Evolutionary conservation across 2,113 vertebrate species (phyloP), one percentile per base, ranked within the genome.

Genomic region (Numida meleagris): DNA sequence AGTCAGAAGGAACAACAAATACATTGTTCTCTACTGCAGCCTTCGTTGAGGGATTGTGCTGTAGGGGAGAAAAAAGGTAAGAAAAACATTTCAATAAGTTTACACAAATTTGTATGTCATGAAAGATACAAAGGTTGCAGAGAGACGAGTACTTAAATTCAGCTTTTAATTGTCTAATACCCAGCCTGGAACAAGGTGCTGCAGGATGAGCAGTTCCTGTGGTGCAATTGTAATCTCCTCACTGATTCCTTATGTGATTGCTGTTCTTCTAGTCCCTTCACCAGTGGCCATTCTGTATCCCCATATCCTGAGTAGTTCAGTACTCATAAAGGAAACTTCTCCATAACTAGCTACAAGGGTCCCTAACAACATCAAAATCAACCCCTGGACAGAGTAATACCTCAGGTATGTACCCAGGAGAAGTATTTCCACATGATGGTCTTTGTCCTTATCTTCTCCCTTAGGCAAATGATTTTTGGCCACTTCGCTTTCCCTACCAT

Each of bases 1-100:
- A 93, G 63, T 96, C 85, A 85, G 93, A 93, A 71, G 93, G 16
- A 87, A 91, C 45, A 61, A 73, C 0, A 1, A 53, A 45, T 23
- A 76, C n/a, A 0, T 42, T 25, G 10, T 40, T 76, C 50, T 94
- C 80, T 87, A 65, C 75, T 51, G 2, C 20, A 17, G 71, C 63
- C 77, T 90, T 68, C 66, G 3, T 1, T 42, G 75, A 5, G 1
- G 0, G 29, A 15, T 93, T 88, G 59, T 84, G 8, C 96, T 97
- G 94, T 33, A 85, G 40, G 16, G 20, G 82, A 92, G 31, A 38
- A 61, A 78, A 50, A 33, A 53, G 1, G 23, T 20, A 24, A 48
- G 14, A 23, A 19, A 66, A 61, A 16, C 4, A 43, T 7, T 3
- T 2, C 38, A 74, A 25, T 9, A 76, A 79, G 14, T 3, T 61